These are phyloP conservation scores for Heterotis niloticus DNA, from an alignment of 2,113 vertebrate species.

Conservation along the genomic window DNA sequence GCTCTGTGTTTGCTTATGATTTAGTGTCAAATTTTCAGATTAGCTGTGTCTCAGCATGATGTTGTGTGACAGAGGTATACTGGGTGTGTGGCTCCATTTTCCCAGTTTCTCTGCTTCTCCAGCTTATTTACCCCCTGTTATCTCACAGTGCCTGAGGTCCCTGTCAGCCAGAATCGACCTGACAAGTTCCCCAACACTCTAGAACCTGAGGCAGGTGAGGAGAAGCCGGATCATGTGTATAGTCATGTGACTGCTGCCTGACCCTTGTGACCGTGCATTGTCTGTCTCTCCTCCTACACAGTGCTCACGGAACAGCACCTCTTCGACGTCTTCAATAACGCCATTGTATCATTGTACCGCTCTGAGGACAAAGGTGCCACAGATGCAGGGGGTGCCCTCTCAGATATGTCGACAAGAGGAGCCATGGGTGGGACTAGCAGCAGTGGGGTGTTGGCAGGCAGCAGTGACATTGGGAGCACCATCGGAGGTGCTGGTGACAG, in stretches of 20 bases:
- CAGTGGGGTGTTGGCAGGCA: conserved; percentile 31
- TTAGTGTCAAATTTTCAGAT: too few relatives aligned
- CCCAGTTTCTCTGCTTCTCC: conserved; percentile 13
- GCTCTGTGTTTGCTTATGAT: not conserved
- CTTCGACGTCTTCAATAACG: conserved; percentile 85
- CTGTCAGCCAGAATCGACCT: conserved; percentile 66
- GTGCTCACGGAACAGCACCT: conserved; percentile 83
- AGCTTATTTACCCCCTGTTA: not conserved
- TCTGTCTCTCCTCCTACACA: conserved; percentile 35
- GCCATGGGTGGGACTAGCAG: conserved; percentile 28
- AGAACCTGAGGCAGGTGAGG: conserved; percentile 69
- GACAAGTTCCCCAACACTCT: conserved; percentile 82
- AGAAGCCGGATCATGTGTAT: not conserved
- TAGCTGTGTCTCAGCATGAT: not conserved
- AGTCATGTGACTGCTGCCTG: not conserved
- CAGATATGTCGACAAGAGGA: conserved; percentile 53
- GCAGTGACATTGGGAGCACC: conserved; percentile 54
- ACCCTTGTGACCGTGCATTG: not conserved
- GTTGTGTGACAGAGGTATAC: not conserved
- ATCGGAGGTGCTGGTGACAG: conserved; percentile 36
- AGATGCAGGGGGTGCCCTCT: conserved; percentile 30
- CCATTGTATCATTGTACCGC: conserved; percentile 81
- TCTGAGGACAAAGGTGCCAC: conserved; percentile 59
- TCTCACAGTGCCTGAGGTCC: conserved; percentile 59
- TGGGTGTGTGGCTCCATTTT: not conserved